Conservation (phyloP, 2,113 vertebrate species). For the Phyllostomus hastatus region DNA sequence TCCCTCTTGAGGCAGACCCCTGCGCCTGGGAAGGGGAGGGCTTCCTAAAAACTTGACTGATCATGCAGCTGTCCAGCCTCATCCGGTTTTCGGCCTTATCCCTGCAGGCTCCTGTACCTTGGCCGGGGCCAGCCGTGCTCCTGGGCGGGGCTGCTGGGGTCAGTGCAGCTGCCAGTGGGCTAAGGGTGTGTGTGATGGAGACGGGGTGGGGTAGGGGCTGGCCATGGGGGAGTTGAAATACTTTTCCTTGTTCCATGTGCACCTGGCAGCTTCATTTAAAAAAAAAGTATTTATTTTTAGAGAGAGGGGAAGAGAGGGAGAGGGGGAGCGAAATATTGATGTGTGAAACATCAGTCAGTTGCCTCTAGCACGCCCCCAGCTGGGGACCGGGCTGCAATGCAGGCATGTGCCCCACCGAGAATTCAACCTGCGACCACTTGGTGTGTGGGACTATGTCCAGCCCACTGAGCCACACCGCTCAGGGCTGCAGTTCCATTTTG, state of each 20-base stretch:
- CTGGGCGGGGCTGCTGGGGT: background rate
- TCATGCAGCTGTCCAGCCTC: background rate
- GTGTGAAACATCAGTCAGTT: too few relatives aligned
- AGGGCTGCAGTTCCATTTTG: background rate
- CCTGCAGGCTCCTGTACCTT: background rate
- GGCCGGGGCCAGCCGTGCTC: background rate
- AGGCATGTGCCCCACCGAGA: too few relatives aligned
- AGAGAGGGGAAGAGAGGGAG: too few relatives aligned
- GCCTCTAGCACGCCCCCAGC: too few relatives aligned
- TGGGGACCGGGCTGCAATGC: too few relatives aligned
- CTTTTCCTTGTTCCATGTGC: background rate
- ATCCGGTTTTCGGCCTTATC: fast-evolving
- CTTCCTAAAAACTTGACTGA: background rate
- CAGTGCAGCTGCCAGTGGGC: background rate
- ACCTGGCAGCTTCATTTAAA: background rate
- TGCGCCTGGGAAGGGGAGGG: background rate
- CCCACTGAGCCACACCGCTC: too few relatives aligned
- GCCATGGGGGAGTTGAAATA: background rate
- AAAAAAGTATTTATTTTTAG: too few relatives aligned
- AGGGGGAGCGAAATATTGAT: too few relatives aligned
- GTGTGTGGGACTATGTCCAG: too few relatives aligned
- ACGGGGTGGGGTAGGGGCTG: background rate
- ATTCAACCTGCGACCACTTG: too few relatives aligned
- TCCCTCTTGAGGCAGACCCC: background rate
- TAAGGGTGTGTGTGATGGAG: too few relatives aligned